Conservation (phyloP, 2,888 invertebrate species). For the Trissonchulus sp. region DNA sequence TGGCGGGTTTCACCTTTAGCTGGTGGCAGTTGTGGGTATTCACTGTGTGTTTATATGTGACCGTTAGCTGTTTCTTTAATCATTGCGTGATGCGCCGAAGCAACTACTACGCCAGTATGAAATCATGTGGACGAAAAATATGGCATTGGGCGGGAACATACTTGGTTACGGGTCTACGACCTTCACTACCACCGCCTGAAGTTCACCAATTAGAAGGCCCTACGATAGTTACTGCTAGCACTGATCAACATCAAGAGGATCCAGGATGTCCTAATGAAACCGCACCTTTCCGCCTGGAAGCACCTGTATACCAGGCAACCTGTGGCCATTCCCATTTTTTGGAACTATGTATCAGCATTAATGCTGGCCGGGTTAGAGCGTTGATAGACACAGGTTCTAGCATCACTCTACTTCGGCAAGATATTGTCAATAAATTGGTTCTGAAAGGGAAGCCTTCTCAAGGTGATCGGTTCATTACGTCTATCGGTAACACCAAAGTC, state of each 20-base stretch:
- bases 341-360: neutral
- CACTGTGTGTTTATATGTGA: constrained; percentile 5
- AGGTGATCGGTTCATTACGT: neutral
- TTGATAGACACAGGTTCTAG: constrained; percentile 8
- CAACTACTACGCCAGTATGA: too few species aligned
- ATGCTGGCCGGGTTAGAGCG: neutral
- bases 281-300: too few species aligned
- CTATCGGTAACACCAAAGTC: neutral
- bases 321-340: too few species aligned
- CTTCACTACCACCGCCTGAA: too few species aligned
- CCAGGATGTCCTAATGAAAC: neutral
- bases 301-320: too few species aligned
- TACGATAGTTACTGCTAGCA: too few species aligned
- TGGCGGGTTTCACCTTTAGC: neutral
- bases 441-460: neutral
- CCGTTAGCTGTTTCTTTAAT: neutral
- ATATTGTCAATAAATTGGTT: neutral
- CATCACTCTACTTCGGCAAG: neutral
- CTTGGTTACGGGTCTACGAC: too few species aligned
- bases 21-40: constrained; percentile 12
- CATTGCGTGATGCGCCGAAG: neutral
- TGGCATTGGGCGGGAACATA: too few species aligned
- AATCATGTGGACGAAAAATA: too few species aligned
- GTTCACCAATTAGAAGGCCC: too few species aligned
- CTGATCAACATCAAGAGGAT: neutral